Base-by-base conservation (phyloP, 2,797 vertebrate species). In the Anguilla pacifica region DNA sequence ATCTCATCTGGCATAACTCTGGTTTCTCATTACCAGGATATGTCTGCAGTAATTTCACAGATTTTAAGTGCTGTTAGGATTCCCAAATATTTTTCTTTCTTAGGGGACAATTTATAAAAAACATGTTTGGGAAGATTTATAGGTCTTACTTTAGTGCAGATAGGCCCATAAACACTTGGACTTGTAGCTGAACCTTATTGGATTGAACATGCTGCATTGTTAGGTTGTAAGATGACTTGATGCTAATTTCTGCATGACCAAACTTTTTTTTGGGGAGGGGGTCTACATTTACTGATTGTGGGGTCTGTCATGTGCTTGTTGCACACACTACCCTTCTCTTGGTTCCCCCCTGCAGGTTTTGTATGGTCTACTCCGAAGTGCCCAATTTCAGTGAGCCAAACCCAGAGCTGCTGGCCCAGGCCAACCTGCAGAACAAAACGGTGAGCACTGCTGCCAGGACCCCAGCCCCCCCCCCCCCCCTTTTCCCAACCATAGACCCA, bases 381-480 rank as follows among this genome's bases (percentile, higher is more conserved):
- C 99, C 99, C 93, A 99, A 99, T 95, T 99, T 99, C 95, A 99
- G 99, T 59, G 99, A 99, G 90, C 98, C 98, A 93, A 99, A 98
- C 93, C 96, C 95, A 0, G 98, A 99, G 70, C 96, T 98, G 91
- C 6, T 96, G 28, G 90, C 95, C 90, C 98, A 97, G 92, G 84
- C 91, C n/a, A 96, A 95, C 92, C 95, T 95, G 92, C 96, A 96
- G 89, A 98, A 96, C 94, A 99, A 98, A 95, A 94, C 94, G 95
- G 98, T 99, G 96, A 95, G 97, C 96, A 92, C 49, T 43, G 15
- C 46, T 35, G n/a, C 57, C 28, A 53, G 51, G 11, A 57, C 22
- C n/a, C n/a, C n/a, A n/a, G n/a, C n/a, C 39, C 39, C 3, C 39
- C 39, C 43, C 43, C 25, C 22, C 61, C 61, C 3, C 43, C 43